phyloP scores from a whole-genome alignment of 2,888 invertebrate genomes.

The Melipona beecheii region DNA sequence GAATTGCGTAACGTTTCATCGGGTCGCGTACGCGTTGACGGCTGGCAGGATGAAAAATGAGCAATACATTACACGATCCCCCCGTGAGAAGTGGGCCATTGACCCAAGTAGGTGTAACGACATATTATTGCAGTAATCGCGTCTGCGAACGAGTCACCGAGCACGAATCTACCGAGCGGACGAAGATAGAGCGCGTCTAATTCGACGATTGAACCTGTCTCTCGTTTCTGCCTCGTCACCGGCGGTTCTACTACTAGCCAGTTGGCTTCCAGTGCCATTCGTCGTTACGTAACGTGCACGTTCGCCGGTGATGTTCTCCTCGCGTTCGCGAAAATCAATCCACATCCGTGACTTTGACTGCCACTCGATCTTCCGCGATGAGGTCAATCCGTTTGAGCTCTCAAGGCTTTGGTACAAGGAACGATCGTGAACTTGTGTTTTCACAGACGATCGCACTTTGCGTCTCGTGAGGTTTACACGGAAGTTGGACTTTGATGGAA shows the following conservation, averaged over 20 bases:
- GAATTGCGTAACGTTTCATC: slow-evolving; percentile 58
- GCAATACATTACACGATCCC: slow-evolving; percentile 41
- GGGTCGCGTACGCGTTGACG: slow-evolving; percentile 48
- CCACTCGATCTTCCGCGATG: slow-evolving; percentile 35
- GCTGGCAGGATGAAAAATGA: slow-evolving; percentile 58
- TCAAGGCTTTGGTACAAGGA: slow-evolving; percentile 11
- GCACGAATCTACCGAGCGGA: slow-evolving; percentile 42
- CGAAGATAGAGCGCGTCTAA: slow-evolving; percentile 60
- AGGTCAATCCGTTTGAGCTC: slow-evolving; percentile 16
- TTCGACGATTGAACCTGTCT: slow-evolving; percentile 60
- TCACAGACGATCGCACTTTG: too few species aligned
- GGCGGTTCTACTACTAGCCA: slow-evolving; percentile 38
- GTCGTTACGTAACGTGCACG: slow-evolving; percentile 40
- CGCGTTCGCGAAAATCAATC: slow-evolving; percentile 23
- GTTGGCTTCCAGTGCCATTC: slow-evolving; percentile 43
- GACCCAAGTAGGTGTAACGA: slow-evolving; percentile 68
- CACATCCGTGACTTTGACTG: slow-evolving; percentile 24
- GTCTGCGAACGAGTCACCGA: slow-evolving; percentile 53
- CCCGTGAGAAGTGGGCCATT: slow-evolving; percentile 68
- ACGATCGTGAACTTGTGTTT: slow-evolving; percentile 18
- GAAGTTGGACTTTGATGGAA: neutral
- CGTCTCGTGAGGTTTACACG: neutral
- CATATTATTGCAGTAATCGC: slow-evolving; percentile 60
- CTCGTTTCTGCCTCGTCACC: slow-evolving; percentile 44
- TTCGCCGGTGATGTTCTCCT: neutral